Evolutionary conservation across 2,113 vertebrate genomes (phyloP).

Genomic region (Erythrolamprus reginae): DNA sequence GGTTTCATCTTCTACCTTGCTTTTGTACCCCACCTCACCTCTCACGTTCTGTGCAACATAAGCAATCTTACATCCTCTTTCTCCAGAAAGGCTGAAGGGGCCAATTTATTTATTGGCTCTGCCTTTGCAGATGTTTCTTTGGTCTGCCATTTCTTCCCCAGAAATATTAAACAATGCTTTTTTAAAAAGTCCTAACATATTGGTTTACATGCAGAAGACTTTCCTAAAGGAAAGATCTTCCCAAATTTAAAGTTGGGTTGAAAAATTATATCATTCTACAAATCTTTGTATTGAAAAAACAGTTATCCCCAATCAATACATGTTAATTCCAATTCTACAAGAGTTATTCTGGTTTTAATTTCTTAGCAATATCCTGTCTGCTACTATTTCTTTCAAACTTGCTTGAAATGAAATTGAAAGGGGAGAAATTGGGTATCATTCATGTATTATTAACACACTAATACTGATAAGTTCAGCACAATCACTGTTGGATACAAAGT

Average conservation of each 20-base stretch:
- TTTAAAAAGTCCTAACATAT: background rate
- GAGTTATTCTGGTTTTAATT: background rate
- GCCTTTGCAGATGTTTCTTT: background rate
- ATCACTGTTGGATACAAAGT: background rate
- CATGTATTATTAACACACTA: background rate
- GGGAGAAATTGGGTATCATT: background rate
- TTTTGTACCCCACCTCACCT: background rate
- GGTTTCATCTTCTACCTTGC: background rate
- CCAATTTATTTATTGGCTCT: no score
- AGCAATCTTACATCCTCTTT: no score
- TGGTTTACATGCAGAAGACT: background rate
- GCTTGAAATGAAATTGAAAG: background rate
- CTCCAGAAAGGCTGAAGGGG: background rate
- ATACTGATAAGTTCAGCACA: background rate
- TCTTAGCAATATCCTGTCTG: background rate
- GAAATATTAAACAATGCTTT: background rate
- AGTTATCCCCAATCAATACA: background rate
- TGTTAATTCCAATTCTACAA: background rate
- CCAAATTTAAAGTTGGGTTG: background rate
- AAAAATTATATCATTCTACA: background rate
- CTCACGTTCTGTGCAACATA: no score
- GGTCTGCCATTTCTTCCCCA: background rate
- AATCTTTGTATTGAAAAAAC: background rate
- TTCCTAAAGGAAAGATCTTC: background rate
- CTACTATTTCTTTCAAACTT: background rate